phyloP scores from a whole-genome alignment of 2,113 vertebrate species.

The Ceyx melanurus region DNA sequence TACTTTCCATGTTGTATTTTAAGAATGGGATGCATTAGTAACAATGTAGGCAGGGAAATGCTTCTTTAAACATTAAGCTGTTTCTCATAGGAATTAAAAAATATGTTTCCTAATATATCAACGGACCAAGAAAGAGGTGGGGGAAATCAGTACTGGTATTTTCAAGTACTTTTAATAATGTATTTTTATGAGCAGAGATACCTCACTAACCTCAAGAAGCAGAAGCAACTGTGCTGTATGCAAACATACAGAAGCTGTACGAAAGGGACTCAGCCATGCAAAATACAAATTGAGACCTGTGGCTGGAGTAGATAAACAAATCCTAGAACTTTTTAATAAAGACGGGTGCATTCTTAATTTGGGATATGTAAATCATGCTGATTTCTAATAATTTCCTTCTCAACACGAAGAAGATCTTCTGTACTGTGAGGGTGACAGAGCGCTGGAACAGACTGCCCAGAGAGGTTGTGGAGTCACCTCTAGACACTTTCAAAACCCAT shows the following conservation, averaged over 20 bases:
- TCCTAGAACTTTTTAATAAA: neutral
- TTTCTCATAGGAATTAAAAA: slow-evolving; percentile 67
- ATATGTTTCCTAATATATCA: neutral
- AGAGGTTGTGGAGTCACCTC: too few relatives aligned
- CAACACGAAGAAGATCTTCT: too few relatives aligned
- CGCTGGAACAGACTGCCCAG: too few relatives aligned
- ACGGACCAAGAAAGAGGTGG: slow-evolving; percentile 15
- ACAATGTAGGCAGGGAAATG: slow-evolving; percentile 52
- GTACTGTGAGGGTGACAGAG: too few relatives aligned
- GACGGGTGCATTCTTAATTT: neutral
- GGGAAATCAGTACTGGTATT: neutral
- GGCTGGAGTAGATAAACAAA: neutral
- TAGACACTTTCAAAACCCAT: too few relatives aligned
- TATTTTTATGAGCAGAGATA: neutral
- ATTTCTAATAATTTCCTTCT: neutral
- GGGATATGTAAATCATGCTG: neutral
- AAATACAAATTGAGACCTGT: neutral
- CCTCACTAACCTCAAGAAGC: neutral
- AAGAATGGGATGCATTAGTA: slow-evolving; percentile 53
- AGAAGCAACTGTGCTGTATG: neutral
- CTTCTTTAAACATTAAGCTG: slow-evolving; percentile 53
- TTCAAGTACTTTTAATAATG: neutral
- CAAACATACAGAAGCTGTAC: neutral
- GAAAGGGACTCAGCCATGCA: neutral
- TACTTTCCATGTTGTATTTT: slow-evolving; percentile 63